Evolutionary conservation across 2,113 vertebrate genomes (phyloP).

Genomic region (Anoura caudifer): DNA sequence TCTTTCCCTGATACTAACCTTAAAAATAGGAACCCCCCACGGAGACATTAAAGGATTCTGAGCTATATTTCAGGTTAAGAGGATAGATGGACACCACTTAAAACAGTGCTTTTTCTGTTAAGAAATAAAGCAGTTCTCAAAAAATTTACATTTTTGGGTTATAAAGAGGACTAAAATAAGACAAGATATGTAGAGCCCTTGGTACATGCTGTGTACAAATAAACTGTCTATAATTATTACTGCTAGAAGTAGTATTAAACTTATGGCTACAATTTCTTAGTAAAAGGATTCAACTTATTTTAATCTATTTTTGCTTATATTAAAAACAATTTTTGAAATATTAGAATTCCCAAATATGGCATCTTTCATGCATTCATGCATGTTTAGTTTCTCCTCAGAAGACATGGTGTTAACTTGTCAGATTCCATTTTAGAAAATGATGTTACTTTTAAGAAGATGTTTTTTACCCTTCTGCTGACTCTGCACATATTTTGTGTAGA

Average conservation of each 20-base stretch:
- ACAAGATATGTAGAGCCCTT: neutral
- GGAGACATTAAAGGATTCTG: neutral
- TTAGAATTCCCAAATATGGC: neutral
- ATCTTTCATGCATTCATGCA: neutral
- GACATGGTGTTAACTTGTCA: neutral
- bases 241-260: neutral
- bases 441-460: too few species aligned
- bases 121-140: constrained; percentile 18
- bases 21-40: neutral
- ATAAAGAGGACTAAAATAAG: neutral
- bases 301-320: neutral
- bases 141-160: neutral
- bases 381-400: neutral
- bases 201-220: neutral
- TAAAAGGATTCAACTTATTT: neutral
- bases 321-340: constrained; percentile 26
- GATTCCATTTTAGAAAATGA: constrained; percentile 17
- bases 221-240: neutral
- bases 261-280: neutral
- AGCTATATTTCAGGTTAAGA: neutral
- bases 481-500: neutral
- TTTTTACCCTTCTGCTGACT: neutral
- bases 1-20: neutral
- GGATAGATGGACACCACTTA: neutral
- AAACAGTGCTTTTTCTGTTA: neutral